phyloP scores from a whole-genome alignment of 2,113 vertebrate species.

The Ranitomeya imitator region DNA sequence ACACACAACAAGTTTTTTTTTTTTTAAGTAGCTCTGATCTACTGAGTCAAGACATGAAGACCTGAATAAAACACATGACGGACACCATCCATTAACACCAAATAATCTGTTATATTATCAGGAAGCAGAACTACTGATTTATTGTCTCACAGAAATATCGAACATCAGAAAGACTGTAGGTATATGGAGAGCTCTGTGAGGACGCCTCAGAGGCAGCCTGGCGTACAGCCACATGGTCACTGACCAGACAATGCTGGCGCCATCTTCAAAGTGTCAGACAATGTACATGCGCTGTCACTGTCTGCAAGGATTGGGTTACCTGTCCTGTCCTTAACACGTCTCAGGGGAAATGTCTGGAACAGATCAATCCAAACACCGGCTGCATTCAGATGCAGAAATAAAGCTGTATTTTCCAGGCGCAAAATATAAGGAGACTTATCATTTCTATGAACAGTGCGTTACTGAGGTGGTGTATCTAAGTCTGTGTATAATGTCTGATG shows the following conservation, averaged over 20 bases:
- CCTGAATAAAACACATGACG: too few species aligned
- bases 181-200: background rate
- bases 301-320: constrained; percentile 32
- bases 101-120: background rate
- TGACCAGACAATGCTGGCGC: constrained; percentile 26
- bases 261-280: background rate
- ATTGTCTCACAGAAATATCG: background rate
- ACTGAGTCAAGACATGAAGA: too few species aligned
- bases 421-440: background rate
- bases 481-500: background rate
- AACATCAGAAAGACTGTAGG: background rate
- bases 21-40: too few species aligned
- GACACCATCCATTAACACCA: background rate
- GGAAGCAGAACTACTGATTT: background rate
- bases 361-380: background rate
- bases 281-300: background rate
- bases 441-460: background rate
- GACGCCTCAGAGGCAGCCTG: background rate
- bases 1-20: too few species aligned
- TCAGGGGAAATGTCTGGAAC: constrained; percentile 10
- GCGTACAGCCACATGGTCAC: background rate
- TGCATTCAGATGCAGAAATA: background rate
- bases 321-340: background rate
- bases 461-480: background rate
- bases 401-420: background rate